Conservation (phyloP, 2,888 invertebrate genomes). For the Entomobrya proxima region DNA sequence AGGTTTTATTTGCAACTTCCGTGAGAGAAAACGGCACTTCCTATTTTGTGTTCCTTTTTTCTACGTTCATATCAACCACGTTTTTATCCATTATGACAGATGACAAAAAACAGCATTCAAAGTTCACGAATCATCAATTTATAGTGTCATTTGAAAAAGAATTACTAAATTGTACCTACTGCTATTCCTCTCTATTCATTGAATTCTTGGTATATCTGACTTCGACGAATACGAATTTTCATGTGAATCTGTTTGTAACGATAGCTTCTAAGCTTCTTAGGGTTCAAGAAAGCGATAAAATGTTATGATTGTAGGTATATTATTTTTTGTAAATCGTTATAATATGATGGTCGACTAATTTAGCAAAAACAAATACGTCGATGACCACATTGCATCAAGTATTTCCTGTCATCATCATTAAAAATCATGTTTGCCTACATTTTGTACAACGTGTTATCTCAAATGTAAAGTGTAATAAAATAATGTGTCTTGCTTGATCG, state of each 20-base stretch:
- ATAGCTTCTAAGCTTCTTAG: too few relatives aligned
- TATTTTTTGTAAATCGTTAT: neutral
- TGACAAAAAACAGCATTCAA: neutral
- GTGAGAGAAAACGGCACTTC: constrained; percentile 16
- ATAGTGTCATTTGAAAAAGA: constrained; percentile 16
- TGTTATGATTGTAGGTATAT: too few relatives aligned
- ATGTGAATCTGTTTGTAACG: too few relatives aligned
- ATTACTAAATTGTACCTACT: constrained; percentile 19
- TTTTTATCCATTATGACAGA: neutral
- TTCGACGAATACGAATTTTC: too few relatives aligned
- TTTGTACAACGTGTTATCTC: neutral
- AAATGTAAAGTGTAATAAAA: too few relatives aligned
- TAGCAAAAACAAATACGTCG: neutral
- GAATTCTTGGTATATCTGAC: neutral
- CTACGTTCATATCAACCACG: neutral
- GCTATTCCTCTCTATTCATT: constrained; percentile 27
- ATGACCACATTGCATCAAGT: neutral
- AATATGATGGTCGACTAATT: neutral
- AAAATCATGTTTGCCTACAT: neutral
- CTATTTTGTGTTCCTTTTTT: constrained; percentile 11
- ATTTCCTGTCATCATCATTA: constrained; percentile 50
- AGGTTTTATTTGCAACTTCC: too few relatives aligned
- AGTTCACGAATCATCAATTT: too few relatives aligned
- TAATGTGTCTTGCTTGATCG: too few relatives aligned
- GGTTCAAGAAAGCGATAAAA: neutral